Base-by-base conservation (phyloP, 2,113 vertebrate genomes). In the Plotosus lineatus region DNA sequence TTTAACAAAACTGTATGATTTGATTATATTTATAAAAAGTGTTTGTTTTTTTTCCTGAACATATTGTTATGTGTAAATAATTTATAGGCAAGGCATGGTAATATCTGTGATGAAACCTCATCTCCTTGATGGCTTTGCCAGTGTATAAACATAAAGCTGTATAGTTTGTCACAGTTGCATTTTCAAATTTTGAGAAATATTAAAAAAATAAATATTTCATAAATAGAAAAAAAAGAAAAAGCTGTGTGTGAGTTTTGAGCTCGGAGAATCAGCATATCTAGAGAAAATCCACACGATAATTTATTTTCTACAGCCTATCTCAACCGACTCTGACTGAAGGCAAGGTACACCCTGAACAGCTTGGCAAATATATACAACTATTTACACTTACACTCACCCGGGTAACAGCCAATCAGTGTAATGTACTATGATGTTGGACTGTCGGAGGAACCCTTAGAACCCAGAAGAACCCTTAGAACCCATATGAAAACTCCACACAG, bases 151-250 rank as follows among this genome's bases (percentile, higher is more conserved):
- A 17, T 75, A 65, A 65, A 77, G 80, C 79, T 86, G 42, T 85
- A 88, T 65, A 84, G 66, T 82, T 84, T 87, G 85, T 85, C 74
- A 66, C 40, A 82, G 50, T 68, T 79, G 81, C 85, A 86, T 91
- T 91, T 93, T 92, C 85, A 92, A 91, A 89, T 87, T 81, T 88
- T 80, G 21, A 82, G 82, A 87, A 85, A 82, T 90, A 91, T 88
- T 91, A 90, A 89, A 86, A n/a, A 69, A 85, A 90, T 88, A 77
- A 90, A 89, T 89, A 6, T 61, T 44, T 61, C 23, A 23, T 89
- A 90, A 92, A 91, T 88, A 76, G 69, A 84, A 79, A 51, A 51
- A 53, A 53, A 53, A 53, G n/a, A n/a, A n/a, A n/a, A 44, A 66
- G 10, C 0, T 1, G 17, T 58, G 21, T 60, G 14, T n/a, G 23